Evolutionary conservation across 2,113 vertebrate species (phyloP).

Genomic region (Struthidea cinerea): DNA sequence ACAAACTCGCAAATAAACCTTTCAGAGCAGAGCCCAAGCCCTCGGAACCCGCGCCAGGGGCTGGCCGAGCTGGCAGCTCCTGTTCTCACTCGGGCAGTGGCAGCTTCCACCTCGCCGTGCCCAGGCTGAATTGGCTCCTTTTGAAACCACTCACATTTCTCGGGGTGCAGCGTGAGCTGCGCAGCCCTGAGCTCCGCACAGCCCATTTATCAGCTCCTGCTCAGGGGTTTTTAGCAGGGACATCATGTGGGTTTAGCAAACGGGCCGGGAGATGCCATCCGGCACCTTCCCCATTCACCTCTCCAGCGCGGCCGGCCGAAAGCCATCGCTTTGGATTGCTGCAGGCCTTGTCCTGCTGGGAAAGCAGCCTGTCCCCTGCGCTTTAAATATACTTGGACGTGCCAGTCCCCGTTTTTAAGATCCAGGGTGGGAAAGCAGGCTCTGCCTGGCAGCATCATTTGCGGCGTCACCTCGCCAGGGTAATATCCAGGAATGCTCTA

Average conservation of each 20-base stretch:
- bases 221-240: neutral
- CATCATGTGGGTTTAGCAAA: neutral
- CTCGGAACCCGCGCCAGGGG: neutral
- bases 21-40: neutral
- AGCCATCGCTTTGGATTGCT: neutral
- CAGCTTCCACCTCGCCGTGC: neutral
- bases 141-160: neutral
- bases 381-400: neutral
- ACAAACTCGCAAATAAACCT: neutral
- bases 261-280: neutral
- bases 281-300: conserved; percentile 35
- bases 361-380: conserved; percentile 21
- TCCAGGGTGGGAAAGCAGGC: neutral
- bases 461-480: neutral
- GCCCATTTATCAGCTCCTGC: conserved; percentile 20
- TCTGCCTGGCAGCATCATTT: neutral
- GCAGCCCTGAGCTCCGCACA: neutral
- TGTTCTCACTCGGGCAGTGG: neutral
- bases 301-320: neutral
- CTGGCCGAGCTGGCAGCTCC: neutral
- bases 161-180: neutral
- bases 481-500: neutral
- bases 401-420: neutral
- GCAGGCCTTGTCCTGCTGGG: conserved; percentile 30
- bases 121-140: neutral